phyloP scores from a whole-genome alignment of 2,797 vertebrate genomes.

The Dipus sagitta region DNA sequence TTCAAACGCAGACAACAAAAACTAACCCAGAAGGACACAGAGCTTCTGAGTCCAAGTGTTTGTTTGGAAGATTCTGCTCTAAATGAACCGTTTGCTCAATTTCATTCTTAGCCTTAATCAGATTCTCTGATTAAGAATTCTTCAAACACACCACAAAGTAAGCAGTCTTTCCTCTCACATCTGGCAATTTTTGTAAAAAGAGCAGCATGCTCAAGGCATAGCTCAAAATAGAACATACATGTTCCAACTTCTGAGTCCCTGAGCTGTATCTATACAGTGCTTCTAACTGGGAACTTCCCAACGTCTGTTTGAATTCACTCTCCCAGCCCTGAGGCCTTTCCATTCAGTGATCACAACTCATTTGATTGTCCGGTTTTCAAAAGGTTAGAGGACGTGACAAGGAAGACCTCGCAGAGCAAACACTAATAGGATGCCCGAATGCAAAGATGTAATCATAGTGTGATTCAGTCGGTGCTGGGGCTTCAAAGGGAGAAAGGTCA shows the following conservation, averaged over 20 bases:
- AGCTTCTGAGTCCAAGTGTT: slow-evolving; percentile 16
- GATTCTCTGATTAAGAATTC: slow-evolving; percentile 75
- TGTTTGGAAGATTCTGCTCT: slow-evolving; percentile 67
- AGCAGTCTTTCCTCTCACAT: slow-evolving; percentile 74
- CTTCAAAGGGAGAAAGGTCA: slow-evolving; percentile 34
- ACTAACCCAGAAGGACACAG: slow-evolving; percentile 41
- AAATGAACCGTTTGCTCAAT: slow-evolving; percentile 63
- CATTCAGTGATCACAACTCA: slow-evolving; percentile 27
- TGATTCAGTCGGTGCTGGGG: slow-evolving; percentile 38
- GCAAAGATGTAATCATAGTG: not conserved
- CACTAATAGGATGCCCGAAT: not conserved
- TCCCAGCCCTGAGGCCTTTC: slow-evolving; percentile 40
- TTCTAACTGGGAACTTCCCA: slow-evolving; percentile 51
- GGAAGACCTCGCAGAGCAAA: slow-evolving; percentile 39
- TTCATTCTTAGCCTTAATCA: slow-evolving; percentile 69
- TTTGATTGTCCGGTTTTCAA: slow-evolving; percentile 37
- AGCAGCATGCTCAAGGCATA: slow-evolving; percentile 75
- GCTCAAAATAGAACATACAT: slow-evolving; percentile 76
- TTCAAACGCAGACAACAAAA: slow-evolving; percentile 18
- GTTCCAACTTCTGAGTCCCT: slow-evolving; percentile 66
- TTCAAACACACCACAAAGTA: slow-evolving; percentile 68
- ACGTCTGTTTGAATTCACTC: slow-evolving; percentile 84
- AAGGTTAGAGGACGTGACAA: slow-evolving; percentile 54
- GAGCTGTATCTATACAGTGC: slow-evolving; percentile 55
- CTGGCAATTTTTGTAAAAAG: slow-evolving; percentile 74